Base-by-base conservation (phyloP, 1,140 invertebrate species). In the Diorhabda carinulata region DNA sequence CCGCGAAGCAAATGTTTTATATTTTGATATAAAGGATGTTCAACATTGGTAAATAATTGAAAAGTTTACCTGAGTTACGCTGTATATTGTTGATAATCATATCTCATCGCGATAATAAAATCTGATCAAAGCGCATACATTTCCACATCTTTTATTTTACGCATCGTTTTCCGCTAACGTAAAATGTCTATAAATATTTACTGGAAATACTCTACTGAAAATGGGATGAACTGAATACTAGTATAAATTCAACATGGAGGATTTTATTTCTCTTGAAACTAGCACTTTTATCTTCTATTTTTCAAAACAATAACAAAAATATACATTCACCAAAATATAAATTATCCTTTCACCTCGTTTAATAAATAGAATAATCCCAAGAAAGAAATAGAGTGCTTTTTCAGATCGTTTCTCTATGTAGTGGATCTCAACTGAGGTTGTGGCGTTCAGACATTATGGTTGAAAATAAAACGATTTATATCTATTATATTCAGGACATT, bases 171-270 rank as follows among this genome's bases (percentile, higher is more conserved):
- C 47, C 6, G n/a, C 47, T 8, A 52, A n/a, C 47, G n/a, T n/a
- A 52, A 52, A 52, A 52, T n/a, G n/a, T 52, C 47, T 52, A 52
- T 52, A 52, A 52, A 52, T 52, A 52, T 52, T 52, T 52, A 52
- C 6, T 3, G n/a, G 47, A 52, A 52, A 3, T 52, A n/a, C 25
- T 52, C n/a, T 52, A 52, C 47, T 8, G 47, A 52, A n/a, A n/a
- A 52, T 8, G 47, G 47, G n/a, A n/a, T 52, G 47, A 52, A 52
- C 6, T n/a, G 47, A 52, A 52, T 52, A n/a, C 6, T 52, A 8
- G 25, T 25, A 25, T 25, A 25, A 25, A 25, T 25, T 25, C 25
- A 25, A 25, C 25, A 25, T 25, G 25, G 25, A 25, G 25, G 25
- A 25, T 25, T 25, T 25, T 25, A 25, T 25, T 25, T 25, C 25